Evolutionary conservation across 2,113 vertebrate species (phyloP).

Genomic region (Melanerpes formicivorus): DNA sequence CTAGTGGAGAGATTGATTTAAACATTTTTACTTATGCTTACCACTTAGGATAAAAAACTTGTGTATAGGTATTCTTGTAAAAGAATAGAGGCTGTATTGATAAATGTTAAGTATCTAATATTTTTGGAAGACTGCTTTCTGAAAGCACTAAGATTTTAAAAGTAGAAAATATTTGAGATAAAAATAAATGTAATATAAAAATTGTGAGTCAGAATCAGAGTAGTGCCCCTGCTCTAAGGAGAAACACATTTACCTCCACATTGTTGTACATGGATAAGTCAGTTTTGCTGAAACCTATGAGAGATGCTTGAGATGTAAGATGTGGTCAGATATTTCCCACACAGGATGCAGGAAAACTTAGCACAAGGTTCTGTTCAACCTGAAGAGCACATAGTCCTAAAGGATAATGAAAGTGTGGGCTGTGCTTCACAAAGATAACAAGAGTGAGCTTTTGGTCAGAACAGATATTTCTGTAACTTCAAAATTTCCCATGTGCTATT

Average conservation of each 20-base stretch:
- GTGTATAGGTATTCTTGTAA: constrained; percentile 5
- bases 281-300: background rate
- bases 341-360: background rate
- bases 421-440: background rate
- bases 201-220: background rate
- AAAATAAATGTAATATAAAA: background rate
- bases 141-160: background rate
- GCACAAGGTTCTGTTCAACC: background rate
- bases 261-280: background rate
- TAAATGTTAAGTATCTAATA: background rate
- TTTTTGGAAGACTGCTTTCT: background rate
- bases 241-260: background rate
- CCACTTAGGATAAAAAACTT: background rate
- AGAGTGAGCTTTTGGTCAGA: background rate
- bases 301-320: background rate
- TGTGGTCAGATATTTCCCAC: background rate
- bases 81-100: background rate
- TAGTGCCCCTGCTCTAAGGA: background rate
- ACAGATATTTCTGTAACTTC: background rate
- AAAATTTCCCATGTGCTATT: background rate
- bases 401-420: background rate
- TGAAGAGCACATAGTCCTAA: background rate
- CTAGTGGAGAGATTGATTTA: background rate
- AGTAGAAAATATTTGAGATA: background rate
- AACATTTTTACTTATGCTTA: constrained; percentile 10